A percentile compares a stretch with the other conserved stretches of the same genome.
Conservation (phyloP, 2,113 vertebrate species). For the Mus pahari region DNA sequence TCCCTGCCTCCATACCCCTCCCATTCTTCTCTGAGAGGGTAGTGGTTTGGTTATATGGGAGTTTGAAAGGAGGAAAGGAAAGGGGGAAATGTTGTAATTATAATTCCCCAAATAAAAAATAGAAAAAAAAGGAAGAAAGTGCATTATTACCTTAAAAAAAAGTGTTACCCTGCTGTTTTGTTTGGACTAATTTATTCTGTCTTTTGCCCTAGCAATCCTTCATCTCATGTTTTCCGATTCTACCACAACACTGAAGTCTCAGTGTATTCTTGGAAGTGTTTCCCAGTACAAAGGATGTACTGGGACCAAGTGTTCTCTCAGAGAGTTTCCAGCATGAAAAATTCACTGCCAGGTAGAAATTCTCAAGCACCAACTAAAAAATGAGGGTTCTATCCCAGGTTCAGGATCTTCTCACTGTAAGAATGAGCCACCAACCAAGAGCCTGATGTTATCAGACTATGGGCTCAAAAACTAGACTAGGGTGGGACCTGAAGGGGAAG, state of each 20-base stretch:
- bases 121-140: too few relatives aligned
- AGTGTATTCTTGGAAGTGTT: neutral
- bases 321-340: neutral
- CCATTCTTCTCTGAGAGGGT: too few relatives aligned
- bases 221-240: neutral
- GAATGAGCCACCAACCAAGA: neutral
- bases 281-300: neutral
- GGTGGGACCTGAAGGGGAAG: neutral
- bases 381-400: neutral
- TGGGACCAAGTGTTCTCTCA: neutral
- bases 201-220: neutral
- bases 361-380: neutral
- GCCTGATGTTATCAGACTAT: neutral
- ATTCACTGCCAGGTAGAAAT: neutral
- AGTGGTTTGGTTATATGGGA: too few relatives aligned
- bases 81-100: too few relatives aligned
- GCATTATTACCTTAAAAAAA: neutral
- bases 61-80: too few relatives aligned
- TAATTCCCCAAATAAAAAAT: too few relatives aligned
- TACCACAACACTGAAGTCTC: neutral
- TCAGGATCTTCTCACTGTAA: neutral
- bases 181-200: neutral
- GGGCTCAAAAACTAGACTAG: neutral
- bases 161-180: neutral
- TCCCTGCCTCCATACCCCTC: too few relatives aligned